Evolutionary conservation across 2,888 invertebrate genomes (phyloP).

Genomic region (Dorcus parallelipipedus): DNA sequence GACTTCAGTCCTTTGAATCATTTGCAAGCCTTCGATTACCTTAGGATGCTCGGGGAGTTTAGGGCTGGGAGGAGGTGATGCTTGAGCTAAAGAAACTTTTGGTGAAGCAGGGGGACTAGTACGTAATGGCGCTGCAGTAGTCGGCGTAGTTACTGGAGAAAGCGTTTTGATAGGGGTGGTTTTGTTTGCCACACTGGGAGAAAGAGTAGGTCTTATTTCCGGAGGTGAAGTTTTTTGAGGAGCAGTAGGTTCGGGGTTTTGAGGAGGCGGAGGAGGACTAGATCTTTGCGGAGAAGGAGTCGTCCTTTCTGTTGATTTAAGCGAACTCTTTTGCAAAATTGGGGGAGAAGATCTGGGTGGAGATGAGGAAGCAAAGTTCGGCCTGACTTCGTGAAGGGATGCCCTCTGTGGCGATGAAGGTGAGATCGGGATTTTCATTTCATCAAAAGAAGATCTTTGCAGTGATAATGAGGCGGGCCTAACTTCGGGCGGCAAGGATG

Average conservation of each 20-base stretch:
- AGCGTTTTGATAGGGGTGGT: constrained; percentile 15
- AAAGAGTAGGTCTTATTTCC: constrained; percentile 21
- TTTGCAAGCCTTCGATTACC: constrained; percentile 53
- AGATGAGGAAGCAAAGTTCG: neutral
- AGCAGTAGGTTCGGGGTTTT: constrained; percentile 3
- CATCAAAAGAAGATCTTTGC: constrained; percentile 7
- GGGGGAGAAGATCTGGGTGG: constrained; percentile 2
- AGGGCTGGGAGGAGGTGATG: constrained; percentile 44
- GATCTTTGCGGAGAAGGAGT: constrained; percentile 5
- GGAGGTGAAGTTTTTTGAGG: constrained; percentile 22
- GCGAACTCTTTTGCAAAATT: neutral
- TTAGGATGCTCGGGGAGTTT: constrained; percentile 35
- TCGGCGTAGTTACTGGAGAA: constrained; percentile 13
- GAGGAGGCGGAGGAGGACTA: constrained; percentile 8
- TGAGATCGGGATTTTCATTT: neutral
- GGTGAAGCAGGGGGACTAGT: constrained; percentile 23
- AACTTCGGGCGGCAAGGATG: constrained; percentile 3
- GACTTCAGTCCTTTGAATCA: constrained; percentile 63
- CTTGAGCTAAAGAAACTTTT: constrained; percentile 27
- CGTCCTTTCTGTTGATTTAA: constrained; percentile 1
- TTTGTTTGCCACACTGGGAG: constrained; percentile 20
- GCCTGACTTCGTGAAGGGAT: neutral
- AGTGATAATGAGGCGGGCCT: constrained; percentile 4
- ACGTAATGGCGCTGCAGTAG: constrained; percentile 2
- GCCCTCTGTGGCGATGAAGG: neutral